Conservation (phyloP, 2,888 invertebrate genomes). For the Zaprionus lineosus region DNA sequence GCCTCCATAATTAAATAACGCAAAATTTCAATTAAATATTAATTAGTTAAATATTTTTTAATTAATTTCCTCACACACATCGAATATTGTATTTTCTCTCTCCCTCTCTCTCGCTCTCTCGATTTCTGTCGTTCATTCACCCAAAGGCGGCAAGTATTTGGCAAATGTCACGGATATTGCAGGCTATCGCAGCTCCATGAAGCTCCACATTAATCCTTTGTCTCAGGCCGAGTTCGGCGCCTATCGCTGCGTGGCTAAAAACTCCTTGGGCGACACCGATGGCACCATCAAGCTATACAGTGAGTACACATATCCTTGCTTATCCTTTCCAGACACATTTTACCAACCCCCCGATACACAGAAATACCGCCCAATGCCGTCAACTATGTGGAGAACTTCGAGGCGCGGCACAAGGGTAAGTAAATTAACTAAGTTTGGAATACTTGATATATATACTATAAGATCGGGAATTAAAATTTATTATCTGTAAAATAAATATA, state of each 20-base stretch:
- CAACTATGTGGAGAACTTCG: constrained; percentile 82
- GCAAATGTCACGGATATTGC: constrained; percentile 88
- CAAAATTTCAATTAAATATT: constrained; percentile 61
- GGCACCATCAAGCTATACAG: constrained; percentile 92
- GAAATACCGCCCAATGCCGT: constrained; percentile 83
- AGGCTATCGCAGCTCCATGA: constrained; percentile 90
- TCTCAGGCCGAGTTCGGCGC: constrained; percentile 88
- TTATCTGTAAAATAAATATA: no score
- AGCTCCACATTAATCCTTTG: constrained; percentile 88
- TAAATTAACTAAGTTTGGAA: constrained; percentile 9
- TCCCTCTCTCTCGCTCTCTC: no score
- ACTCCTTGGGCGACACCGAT: constrained; percentile 92
- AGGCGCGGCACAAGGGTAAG: constrained; percentile 82
- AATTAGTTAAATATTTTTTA: constrained; percentile 59
- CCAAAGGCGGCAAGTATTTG: constrained; percentile 89
- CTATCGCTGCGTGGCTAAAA: constrained; percentile 92
- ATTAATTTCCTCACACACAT: constrained; percentile 39
- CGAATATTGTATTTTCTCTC: constrained; percentile 34
- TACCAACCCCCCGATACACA: constrained; percentile 32
- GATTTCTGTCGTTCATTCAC: no score
- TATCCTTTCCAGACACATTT: neutral
- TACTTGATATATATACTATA: no score
- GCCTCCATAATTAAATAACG: constrained; percentile 68
- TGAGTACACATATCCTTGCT: constrained; percentile 84
- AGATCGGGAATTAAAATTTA: no score